phyloP scores from a whole-genome alignment of 2,113 vertebrate species.

The Equus quagga region DNA sequence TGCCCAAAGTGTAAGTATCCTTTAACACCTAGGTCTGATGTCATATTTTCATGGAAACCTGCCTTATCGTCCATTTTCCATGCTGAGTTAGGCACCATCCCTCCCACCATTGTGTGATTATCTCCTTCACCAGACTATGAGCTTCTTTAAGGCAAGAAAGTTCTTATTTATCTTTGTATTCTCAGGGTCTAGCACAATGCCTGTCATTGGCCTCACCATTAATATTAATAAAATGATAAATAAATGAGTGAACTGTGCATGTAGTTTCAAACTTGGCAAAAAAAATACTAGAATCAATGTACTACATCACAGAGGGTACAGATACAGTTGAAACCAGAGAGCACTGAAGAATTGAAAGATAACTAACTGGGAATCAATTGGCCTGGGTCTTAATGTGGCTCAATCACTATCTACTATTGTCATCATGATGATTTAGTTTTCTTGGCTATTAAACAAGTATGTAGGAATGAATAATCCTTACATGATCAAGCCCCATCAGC shows the following conservation, averaged over 20 bases:
- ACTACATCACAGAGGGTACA: neutral
- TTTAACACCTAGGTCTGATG: neutral
- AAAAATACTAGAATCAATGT: neutral
- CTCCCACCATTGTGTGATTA: neutral
- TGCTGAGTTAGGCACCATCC: neutral
- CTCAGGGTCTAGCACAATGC: neutral
- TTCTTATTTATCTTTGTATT: neutral
- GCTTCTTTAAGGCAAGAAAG: neutral
- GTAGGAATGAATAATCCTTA: neutral
- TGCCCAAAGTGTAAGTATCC: neutral
- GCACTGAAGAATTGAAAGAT: neutral
- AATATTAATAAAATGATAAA: constrained; percentile 33
- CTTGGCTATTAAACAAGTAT: neutral
- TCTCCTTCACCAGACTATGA: neutral
- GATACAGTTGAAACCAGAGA: neutral
- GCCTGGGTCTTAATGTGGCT: neutral
- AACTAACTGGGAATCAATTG: neutral
- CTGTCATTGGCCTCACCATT: neutral
- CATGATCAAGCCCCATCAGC: neutral
- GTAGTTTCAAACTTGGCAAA: neutral
- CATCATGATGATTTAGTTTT: neutral
- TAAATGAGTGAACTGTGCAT: neutral
- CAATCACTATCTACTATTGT: neutral
- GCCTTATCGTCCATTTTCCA: neutral
- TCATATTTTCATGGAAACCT: neutral